Percentiles rank a stretch among this genome's conserved stretches.
phyloP scores from a whole-genome alignment of 2,797 vertebrate species.

The Pantherophis vulpinus region DNA sequence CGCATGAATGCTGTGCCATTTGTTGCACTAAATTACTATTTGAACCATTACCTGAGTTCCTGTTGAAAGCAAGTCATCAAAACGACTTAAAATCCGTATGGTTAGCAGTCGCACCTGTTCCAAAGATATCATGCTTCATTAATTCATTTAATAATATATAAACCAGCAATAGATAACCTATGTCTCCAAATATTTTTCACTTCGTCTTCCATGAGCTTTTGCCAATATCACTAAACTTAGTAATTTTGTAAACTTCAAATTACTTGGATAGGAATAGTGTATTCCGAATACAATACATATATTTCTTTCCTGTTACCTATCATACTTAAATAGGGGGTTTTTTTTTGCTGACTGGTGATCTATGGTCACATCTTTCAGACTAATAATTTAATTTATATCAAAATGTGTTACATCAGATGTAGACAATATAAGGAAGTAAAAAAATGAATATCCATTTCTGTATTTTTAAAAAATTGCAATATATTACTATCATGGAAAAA shows the following conservation, averaged over 20 bases:
- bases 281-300: background rate
- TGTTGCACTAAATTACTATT: conserved; percentile 29
- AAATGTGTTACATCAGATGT: background rate
- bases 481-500: background rate
- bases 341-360: background rate
- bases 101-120: conserved; percentile 88
- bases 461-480: background rate
- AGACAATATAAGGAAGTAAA: background rate
- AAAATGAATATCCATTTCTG: background rate
- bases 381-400: background rate
- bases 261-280: background rate
- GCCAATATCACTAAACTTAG: background rate
- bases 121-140: conserved; percentile 44
- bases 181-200: background rate
- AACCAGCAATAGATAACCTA: background rate
- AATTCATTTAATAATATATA: background rate
- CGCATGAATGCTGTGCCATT: background rate
- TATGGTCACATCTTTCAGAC: background rate
- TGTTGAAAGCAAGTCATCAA: conserved; percentile 76
- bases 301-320: background rate
- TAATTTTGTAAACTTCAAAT: background rate
- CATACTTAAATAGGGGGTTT: background rate
- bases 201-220: background rate
- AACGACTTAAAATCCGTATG: conserved; percentile 89
- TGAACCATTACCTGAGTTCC: conserved; percentile 75